Percentiles rank a stretch among this genome's conserved stretches.
Evolutionary conservation across 2,888 invertebrate species (phyloP).

Genomic region (Philonicus albiceps): DNA sequence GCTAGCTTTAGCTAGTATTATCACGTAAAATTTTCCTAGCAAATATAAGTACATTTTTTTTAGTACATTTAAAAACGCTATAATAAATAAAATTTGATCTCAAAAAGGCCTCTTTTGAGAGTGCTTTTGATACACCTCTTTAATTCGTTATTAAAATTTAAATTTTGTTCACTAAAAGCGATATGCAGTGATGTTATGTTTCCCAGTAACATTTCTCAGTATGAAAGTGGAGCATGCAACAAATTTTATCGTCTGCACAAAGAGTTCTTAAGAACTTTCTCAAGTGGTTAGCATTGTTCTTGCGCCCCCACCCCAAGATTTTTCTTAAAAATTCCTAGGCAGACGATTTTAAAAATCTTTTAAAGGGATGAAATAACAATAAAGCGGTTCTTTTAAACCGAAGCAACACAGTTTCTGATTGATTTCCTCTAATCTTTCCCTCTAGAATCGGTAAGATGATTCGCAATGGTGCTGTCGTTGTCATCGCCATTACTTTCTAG

Average conservation of each 20-base stretch:
- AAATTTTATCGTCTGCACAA: neutral
- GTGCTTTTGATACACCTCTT: too few relatives aligned
- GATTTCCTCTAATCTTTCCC: constrained; percentile 18
- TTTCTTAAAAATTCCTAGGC: neutral
- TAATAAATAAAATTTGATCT: too few relatives aligned
- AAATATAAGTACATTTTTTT: too few relatives aligned
- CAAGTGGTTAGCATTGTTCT: neutral
- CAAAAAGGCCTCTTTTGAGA: too few relatives aligned
- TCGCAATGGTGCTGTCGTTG: neutral
- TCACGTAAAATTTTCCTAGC: too few relatives aligned
- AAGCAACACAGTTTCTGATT: neutral
- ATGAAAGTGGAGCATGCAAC: neutral
- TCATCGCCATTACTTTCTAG: constrained; percentile 1
- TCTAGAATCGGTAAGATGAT: constrained; percentile 5
- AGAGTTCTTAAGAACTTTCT: neutral
- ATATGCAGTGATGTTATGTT: neutral
- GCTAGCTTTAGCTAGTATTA: neutral
- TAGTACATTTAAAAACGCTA: too few relatives aligned
- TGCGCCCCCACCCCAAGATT: too few relatives aligned
- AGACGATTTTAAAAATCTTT: neutral
- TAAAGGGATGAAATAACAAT: neutral
- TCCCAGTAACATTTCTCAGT: neutral
- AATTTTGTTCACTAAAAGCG: neutral
- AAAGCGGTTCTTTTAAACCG: neutral
- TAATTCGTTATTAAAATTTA: too few relatives aligned